These are phyloP conservation scores for Norana najaformis DNA, from an alignment of 2,888 invertebrate species.

Conservation along the genomic window DNA sequence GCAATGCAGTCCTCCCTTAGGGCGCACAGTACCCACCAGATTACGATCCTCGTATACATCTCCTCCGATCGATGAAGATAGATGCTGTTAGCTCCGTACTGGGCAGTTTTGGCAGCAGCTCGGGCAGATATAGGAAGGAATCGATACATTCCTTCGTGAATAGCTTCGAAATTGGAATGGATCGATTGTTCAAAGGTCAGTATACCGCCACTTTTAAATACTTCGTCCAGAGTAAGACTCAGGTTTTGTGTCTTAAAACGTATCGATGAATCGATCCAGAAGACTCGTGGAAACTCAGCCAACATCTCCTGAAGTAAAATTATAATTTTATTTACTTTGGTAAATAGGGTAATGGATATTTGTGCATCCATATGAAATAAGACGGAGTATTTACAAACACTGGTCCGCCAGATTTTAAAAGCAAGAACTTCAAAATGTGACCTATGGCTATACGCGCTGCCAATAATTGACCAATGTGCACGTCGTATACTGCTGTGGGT, in stretches of 20 bases:
- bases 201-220: conserved; percentile 31
- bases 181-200: conserved; percentile 31
- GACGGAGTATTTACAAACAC: too few species aligned
- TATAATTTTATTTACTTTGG: background rate
- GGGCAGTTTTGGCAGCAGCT: conserved; percentile 49
- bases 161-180: conserved; percentile 50
- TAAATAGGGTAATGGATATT: background rate
- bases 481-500: too few species aligned
- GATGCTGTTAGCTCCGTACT: conserved; percentile 49
- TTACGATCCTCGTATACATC: conserved; percentile 52
- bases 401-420: too few species aligned
- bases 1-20: conserved; percentile 57
- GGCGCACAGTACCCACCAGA: conserved; percentile 57
- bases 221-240: conserved; percentile 22
- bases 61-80: conserved; percentile 57
- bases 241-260: conserved; percentile 35
- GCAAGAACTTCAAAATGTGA: background rate
- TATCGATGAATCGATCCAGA: conserved; percentile 43
- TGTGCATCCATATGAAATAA: background rate
- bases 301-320: conserved; percentile 37
- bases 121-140: conserved; percentile 53
- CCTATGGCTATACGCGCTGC: too few species aligned
- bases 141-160: conserved; percentile 54
- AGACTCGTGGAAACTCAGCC: conserved; percentile 34
- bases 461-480: background rate